Percentiles rank a stretch among this genome's conserved stretches.
These are phyloP conservation scores for Danaus melanippus DNA, from an alignment of 1,140 invertebrate species.

Conservation along the genomic window DNA sequence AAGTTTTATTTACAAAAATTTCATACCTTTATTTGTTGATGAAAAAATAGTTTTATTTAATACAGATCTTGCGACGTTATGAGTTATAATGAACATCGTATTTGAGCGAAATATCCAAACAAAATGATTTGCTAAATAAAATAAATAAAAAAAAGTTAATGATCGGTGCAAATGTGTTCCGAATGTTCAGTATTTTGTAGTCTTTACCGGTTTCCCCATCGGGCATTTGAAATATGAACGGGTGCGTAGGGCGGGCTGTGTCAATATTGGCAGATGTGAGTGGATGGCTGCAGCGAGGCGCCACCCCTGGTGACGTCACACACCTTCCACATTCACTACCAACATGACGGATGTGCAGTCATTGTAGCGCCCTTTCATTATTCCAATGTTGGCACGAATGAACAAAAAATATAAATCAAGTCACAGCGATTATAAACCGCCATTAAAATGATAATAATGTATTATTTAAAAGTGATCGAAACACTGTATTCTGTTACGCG, in stretches of 20 bases:
- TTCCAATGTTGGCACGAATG: not conserved
- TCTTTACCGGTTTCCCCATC: slow-evolving; percentile 50
- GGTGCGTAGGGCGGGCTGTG: slow-evolving; percentile 50
- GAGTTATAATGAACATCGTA: too few relatives aligned
- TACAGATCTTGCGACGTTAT: too few relatives aligned
- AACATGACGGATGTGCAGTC: not conserved
- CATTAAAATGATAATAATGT: too few relatives aligned
- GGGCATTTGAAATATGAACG: slow-evolving; percentile 63
- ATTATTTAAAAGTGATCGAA: too few relatives aligned
- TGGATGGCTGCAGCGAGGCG: slow-evolving; percentile 56
- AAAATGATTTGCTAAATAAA: too few relatives aligned
- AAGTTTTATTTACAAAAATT: too few relatives aligned
- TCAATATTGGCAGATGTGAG: slow-evolving; percentile 70
- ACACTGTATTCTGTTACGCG: too few relatives aligned
- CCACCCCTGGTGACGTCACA: slow-evolving; percentile 55
- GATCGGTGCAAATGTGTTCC: slow-evolving; percentile 27
- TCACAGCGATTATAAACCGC: not conserved
- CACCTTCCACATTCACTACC: slow-evolving; percentile 6
- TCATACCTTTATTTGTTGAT: too few relatives aligned
- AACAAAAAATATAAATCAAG: slow-evolving; percentile 1
- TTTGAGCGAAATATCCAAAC: too few relatives aligned
- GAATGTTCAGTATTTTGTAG: slow-evolving; percentile 56
- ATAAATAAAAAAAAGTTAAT: too few relatives aligned
- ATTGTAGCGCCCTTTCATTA: not conserved
- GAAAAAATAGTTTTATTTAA: too few relatives aligned